Evolutionary conservation across 1,140 invertebrate genomes (phyloP), one percentile per base, ranked within the genome.

Genomic region (Megalopta genalis): DNA sequence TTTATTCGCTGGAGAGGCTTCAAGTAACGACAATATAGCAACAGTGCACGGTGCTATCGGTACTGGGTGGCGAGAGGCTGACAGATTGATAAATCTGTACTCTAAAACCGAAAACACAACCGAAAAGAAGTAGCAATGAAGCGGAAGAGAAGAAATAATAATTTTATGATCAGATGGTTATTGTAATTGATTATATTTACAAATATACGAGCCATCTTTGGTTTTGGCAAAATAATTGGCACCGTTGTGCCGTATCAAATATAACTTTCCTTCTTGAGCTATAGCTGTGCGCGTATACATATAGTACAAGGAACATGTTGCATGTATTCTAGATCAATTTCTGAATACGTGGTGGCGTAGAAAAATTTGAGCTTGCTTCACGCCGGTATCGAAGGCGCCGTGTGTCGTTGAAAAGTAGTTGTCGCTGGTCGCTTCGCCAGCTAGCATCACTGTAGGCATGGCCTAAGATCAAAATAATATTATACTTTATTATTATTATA

Each of bases 21-120:
- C 96, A 0, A 94, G 95, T 79, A 90, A 94, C 42, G 92, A 94
- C 82, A 95, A 93, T 88, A 97, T 95, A 88, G 96, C 95, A 10
- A 96, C 96, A 1, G 97, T 96, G 6, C 97, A 98, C 90, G 97
- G 97, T 12, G 97, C 97, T 1, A 92, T 97, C 5, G 95, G 96
- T 90, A 94, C 95, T 42, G 97, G 97, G 0, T 96, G 95, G 91
- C 93, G 96, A 75, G 97, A 97, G 91, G 97, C 97, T n/a, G 93
- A 96, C 62, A 93, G 95, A 88, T 74, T 93, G n/a, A 90, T 93
- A 54, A 87, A 90, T 67, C 39, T 82, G 10, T 82, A 82, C 23
- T 5, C n/a, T 1, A 80, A 63, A 73, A 39, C 46, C 37, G 21
- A 72, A 65, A 18, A 16, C 42, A 49, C 12, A 78, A 62, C 6